Conservation (phyloP, 2,888 invertebrate species). For the Papilio elwesi region DNA sequence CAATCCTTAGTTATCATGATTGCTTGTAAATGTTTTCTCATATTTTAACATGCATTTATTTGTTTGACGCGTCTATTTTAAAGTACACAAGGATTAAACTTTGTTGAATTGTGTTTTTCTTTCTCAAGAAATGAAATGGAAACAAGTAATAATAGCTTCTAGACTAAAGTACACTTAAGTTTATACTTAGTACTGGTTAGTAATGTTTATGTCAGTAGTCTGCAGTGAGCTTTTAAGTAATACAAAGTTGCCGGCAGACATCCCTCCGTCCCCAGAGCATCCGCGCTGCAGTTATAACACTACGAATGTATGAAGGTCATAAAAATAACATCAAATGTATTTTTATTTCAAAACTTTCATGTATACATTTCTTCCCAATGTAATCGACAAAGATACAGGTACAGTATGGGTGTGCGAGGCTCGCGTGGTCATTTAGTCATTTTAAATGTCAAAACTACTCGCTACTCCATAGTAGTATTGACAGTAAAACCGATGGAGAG, state of each 20-base stretch:
- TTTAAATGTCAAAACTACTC: too few species aligned
- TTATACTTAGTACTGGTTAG: conserved; percentile 19
- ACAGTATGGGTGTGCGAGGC: too few species aligned
- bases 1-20: too few species aligned
- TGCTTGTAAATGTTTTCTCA: too few species aligned
- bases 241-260: conserved; percentile 31
- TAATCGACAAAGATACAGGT: background rate
- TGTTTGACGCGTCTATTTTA: background rate
- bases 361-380: background rate
- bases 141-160: conserved; percentile 24
- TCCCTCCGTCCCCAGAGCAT: conserved; percentile 10
- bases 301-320: background rate
- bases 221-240: conserved; percentile 35
- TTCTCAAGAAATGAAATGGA: conserved; percentile 18
- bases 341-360: background rate
- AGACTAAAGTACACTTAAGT: conserved; percentile 32
- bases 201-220: conserved; percentile 26
- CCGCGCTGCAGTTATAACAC: background rate
- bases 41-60: too few species aligned
- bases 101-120: conserved; percentile 5
- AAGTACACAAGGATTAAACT: conserved; percentile 4
- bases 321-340: background rate
- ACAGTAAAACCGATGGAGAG: too few species aligned
- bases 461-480: too few species aligned
- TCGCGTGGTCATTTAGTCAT: too few species aligned